These are phyloP conservation scores for Mactromeris polynyma DNA, from an alignment of 2,888 invertebrate species.

Conservation along the genomic window DNA sequence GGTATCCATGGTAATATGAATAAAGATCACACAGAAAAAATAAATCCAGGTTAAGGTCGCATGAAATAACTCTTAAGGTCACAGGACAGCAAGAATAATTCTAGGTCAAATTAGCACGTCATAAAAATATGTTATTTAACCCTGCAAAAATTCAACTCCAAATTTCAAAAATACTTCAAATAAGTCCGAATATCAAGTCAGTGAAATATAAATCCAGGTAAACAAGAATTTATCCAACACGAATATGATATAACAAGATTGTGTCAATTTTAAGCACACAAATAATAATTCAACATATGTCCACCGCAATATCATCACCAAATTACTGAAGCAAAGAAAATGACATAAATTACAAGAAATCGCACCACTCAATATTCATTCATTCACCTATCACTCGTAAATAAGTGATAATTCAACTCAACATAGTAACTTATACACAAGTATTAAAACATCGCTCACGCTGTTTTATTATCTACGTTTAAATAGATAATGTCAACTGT, in stretches of 20 bases:
- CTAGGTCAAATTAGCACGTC: neutral
- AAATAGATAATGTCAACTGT: neutral
- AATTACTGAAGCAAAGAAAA: no score
- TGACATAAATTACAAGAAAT: no score
- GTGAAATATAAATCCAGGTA: neutral
- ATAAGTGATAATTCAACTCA: no score
- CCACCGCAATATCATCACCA: no score
- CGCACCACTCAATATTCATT: no score
- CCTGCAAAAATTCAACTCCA: neutral
- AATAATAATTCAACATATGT: no score
- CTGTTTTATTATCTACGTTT: neutral
- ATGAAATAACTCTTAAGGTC: no score
- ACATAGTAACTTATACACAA: neutral
- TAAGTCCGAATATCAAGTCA: neutral
- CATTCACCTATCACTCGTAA: no score
- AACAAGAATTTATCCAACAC: neutral
- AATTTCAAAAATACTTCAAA: neutral
- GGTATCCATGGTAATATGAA: constrained; percentile 37
- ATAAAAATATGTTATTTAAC: neutral
- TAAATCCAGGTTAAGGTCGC: constrained; percentile 10
- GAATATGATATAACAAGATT: no score
- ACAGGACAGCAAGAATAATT: neutral
- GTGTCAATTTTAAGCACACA: no score
- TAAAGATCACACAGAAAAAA: neutral
- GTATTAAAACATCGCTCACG: neutral